phyloP scores from a whole-genome alignment of 2,113 vertebrate species.

The Gallinago undulata region DNA sequence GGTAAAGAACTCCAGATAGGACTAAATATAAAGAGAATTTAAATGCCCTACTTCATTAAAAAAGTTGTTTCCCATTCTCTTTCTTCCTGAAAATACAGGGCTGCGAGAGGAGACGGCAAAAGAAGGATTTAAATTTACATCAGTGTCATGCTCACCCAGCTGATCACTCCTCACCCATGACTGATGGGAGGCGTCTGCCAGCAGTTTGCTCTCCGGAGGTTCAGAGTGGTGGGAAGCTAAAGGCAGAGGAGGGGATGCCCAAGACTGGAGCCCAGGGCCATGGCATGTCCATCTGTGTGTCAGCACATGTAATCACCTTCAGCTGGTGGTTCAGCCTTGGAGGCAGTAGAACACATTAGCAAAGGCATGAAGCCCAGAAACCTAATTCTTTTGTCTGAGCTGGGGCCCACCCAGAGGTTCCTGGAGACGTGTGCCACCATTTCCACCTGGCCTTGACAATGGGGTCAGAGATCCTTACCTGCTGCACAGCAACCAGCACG shows the following conservation, averaged over 20 bases:
- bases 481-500: not conserved
- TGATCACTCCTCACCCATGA: not conserved
- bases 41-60: conserved; percentile 76
- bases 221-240: not conserved
- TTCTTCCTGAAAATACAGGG: conserved; percentile 52
- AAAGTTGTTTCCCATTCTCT: conserved; percentile 71
- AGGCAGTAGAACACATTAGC: not conserved
- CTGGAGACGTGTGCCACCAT: not conserved
- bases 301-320: not conserved
- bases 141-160: not conserved
- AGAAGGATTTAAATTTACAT: conserved; percentile 9
- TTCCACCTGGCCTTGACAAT: not conserved
- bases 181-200: not conserved
- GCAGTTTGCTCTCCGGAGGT: not conserved
- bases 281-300: not conserved
- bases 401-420: not conserved
- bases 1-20: conserved; percentile 77
- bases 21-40: conserved; percentile 78
- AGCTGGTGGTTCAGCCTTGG: not conserved
- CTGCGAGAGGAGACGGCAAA: not conserved
- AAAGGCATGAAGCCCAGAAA: not conserved
- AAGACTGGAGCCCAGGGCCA: not conserved
- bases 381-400: not conserved
- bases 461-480: not conserved
- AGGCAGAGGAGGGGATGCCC: not conserved